These are phyloP conservation scores for Megaleporinus macrocephalus DNA, from an alignment of 2,113 vertebrate genomes.

Conservation along the genomic window DNA sequence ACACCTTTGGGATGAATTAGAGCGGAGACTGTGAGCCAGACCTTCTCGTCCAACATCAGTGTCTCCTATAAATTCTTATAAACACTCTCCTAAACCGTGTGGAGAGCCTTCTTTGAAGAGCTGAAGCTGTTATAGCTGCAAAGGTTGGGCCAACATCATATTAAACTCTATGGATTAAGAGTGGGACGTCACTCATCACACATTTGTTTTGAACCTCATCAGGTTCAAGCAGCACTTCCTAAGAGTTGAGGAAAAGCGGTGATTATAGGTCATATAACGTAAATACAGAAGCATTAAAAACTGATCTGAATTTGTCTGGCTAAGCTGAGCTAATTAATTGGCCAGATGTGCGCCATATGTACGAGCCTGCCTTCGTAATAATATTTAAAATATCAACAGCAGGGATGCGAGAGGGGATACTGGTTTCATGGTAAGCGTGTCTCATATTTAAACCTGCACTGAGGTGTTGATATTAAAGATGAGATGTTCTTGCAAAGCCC, in stretches of 20 bases:
- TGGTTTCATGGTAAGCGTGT: not conserved
- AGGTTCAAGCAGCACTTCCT: not conserved
- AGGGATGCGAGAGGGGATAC: not conserved
- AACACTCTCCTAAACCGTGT: too few species aligned
- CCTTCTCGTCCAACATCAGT: too few species aligned
- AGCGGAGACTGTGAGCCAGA: too few species aligned
- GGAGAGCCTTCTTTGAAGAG: too few species aligned
- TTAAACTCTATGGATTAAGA: too few species aligned
- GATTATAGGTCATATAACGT: not conserved
- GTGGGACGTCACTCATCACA: too few species aligned
- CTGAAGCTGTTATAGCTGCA: too few species aligned
- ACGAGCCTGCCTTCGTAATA: not conserved
- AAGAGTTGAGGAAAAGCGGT: not conserved
- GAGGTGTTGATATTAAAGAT: not conserved
- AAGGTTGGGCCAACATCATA: too few species aligned
- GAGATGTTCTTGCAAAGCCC: too few species aligned
- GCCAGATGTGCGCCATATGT: slow-evolving; percentile 29
- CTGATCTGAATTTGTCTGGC: not conserved
- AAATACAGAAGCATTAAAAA: not conserved
- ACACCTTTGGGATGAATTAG: too few species aligned
- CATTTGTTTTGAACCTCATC: not conserved
- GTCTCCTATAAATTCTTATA: too few species aligned
- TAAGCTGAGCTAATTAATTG: not conserved
- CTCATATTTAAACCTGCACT: too few species aligned
- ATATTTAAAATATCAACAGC: not conserved